Evolutionary conservation across 2,113 vertebrate genomes (phyloP), one percentile per base, ranked within the genome.

Genomic region (Phoenicopterus ruber): DNA sequence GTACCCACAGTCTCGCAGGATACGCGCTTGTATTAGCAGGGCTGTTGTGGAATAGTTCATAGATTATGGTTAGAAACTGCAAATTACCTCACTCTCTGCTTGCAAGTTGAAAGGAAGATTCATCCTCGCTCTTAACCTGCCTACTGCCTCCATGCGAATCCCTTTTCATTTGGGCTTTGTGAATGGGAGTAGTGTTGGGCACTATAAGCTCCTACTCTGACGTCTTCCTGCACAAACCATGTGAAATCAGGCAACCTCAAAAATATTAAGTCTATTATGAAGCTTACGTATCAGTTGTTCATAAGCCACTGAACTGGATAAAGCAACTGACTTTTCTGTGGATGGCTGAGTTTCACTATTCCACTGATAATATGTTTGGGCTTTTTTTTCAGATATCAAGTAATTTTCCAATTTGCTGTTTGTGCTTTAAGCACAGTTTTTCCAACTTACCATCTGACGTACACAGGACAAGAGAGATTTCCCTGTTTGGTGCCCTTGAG

Each of bases 201-300:
- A 42, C 40, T 61, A 5, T 61, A 92, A 82, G 40, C 47, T 69
- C 55, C 58, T 82, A 38, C 17, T 72, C 70, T 77, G 69, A 54
- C 76, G 31, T 82, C 46, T 91, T 79, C 70, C 78, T 57, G 32
- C n/a, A 46, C 26, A 62, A 89, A 62, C 31, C 16, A 25, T 29
- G 13, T 79, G 73, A 93, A 32, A 89, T 84, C 73, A 71, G 32
- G 86, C n/a, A 94, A 77, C 66, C 40, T 82, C 38, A 66, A 71
- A 92, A 73, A 80, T 82, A 93, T 80, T 89, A 90, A 93, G 50
- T 79, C 78, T 93, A 61, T 96, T 94, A 85, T 85, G 70, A 94
- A 93, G 66, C 22, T 61, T 82, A 91, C 82, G n/a, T 82, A 82
- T 82, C 38, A 42, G 32, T 82, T 95, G 85, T 87, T 91, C 78